Evolutionary conservation across 2,113 vertebrate genomes (phyloP).

Genomic region (Amphilophus citrinellus): DNA sequence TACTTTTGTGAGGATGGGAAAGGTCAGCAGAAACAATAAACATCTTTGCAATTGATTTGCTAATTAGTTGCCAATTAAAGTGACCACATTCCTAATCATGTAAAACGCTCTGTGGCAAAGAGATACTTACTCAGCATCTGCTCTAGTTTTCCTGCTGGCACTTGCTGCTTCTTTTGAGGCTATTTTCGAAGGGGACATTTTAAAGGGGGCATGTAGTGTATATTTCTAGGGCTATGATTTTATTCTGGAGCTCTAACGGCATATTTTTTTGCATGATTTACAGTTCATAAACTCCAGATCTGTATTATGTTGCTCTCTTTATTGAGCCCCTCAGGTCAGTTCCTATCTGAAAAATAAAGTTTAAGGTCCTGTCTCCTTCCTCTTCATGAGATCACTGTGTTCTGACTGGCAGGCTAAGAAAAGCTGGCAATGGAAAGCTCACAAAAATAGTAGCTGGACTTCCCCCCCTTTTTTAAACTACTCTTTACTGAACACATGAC

Average conservation of each 20-base stretch:
- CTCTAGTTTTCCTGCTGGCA: background rate
- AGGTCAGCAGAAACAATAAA: slow-evolving; percentile 28
- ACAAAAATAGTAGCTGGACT: background rate
- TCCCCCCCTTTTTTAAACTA: background rate
- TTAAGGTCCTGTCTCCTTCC: background rate
- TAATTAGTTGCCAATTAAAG: slow-evolving; percentile 18
- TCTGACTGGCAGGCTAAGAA: background rate
- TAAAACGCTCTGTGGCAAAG: background rate
- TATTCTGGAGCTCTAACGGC: background rate
- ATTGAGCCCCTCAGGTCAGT: background rate
- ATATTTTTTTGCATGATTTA: background rate
- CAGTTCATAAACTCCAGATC: background rate
- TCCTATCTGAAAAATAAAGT: background rate
- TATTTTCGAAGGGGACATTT: background rate
- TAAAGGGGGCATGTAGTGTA: background rate
- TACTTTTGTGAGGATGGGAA: background rate
- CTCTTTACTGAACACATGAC: background rate
- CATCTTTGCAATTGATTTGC: slow-evolving; percentile 4
- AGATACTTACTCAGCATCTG: background rate
- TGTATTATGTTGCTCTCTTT: background rate
- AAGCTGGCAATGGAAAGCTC: background rate
- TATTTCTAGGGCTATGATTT: background rate
- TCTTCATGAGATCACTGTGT: background rate
- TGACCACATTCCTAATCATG: background rate
- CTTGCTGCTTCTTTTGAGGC: background rate